Base-by-base conservation (phyloP, 2,888 invertebrate genomes). In the Apocheima hispidaria region DNA sequence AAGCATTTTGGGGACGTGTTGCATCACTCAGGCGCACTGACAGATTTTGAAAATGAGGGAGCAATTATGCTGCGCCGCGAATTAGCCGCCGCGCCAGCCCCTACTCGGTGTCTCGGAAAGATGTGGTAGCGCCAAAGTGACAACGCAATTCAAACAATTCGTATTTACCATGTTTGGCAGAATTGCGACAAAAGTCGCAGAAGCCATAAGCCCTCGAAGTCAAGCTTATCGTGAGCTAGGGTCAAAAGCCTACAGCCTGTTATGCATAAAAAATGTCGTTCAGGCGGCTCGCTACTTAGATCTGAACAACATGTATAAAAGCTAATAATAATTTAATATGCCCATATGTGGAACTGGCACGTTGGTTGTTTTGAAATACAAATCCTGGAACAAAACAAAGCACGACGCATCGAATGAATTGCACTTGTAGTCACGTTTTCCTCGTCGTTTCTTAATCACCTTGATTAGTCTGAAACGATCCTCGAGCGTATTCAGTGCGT, bases 381-480 rank as follows among this genome's bases (percentile, higher is more conserved):
- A 60, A 53, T 59, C 40, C 48, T 53, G 33, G 41, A 53, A 50
- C 14, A 55, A 43, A 57, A 55, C 49, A 60, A 55, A 35, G 30
- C 61, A 65, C 62, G 60, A 63, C 44, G 49, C 49, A 51, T 52
- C 28, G 49, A 65, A 41, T 55, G 60, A 41, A 61, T 59, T 40
- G 52, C 55, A 64, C 57, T 61, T 65, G 44, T 49, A 63, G 66
- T 70, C 70, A 66, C 66, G 70, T 55, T 68, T 65, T 55, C 54
- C 50, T 60, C 48, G 40, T 50, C 30, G 65, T 60, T 67, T 67
- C 58, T 64, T 64, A 68, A 70, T 63, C 54, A 35, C 56, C 53
- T 65, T 57, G 57, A 60, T 65, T 56, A 48, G 52, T 58, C 48
- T 64, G 40, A 59, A 62, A 58, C 44, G 43, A 56, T 49, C 40